phyloP scores from a whole-genome alignment of 2,888 invertebrate genomes.

The Entomobrya multifasciata region DNA sequence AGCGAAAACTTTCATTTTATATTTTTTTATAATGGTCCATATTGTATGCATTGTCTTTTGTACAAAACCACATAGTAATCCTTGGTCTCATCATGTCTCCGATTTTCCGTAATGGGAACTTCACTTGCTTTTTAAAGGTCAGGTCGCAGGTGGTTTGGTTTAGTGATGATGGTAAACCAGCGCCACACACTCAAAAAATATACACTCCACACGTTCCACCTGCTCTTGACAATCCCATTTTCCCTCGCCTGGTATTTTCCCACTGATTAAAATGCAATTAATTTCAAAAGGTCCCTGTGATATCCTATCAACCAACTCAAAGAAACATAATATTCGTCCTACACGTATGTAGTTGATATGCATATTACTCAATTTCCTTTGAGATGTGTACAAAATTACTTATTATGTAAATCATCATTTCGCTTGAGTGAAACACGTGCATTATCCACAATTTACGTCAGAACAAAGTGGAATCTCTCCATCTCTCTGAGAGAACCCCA shows the following conservation, averaged over 20 bases:
- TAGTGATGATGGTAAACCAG: slow-evolving; percentile 19
- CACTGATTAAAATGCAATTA: slow-evolving; percentile 62
- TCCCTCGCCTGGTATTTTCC: background rate
- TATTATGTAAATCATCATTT: slow-evolving; percentile 15
- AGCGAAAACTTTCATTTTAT: slow-evolving; percentile 11
- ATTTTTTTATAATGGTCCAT: too few relatives aligned
- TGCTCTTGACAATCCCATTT: slow-evolving; percentile 52
- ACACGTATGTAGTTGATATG: background rate
- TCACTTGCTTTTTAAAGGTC: background rate
- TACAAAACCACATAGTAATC: background rate
- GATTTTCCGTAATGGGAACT: background rate
- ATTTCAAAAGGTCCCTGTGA: slow-evolving; percentile 30
- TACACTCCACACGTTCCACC: slow-evolving; percentile 46
- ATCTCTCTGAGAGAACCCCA: background rate
- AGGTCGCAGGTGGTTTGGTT: slow-evolving; percentile 48
- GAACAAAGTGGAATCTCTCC: background rate
- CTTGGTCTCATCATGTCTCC: background rate
- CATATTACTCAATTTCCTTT: background rate
- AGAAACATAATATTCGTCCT: background rate
- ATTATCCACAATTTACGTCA: slow-evolving; percentile 12
- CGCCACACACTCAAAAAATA: too few relatives aligned
- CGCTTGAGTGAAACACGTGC: slow-evolving; percentile 22
- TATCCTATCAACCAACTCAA: background rate
- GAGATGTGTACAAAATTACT: slow-evolving; percentile 20
- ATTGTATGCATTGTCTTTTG: too few relatives aligned